Evolutionary conservation across 2,888 invertebrate species (phyloP).

Genomic region (Cylindroiulus punctatus): DNA sequence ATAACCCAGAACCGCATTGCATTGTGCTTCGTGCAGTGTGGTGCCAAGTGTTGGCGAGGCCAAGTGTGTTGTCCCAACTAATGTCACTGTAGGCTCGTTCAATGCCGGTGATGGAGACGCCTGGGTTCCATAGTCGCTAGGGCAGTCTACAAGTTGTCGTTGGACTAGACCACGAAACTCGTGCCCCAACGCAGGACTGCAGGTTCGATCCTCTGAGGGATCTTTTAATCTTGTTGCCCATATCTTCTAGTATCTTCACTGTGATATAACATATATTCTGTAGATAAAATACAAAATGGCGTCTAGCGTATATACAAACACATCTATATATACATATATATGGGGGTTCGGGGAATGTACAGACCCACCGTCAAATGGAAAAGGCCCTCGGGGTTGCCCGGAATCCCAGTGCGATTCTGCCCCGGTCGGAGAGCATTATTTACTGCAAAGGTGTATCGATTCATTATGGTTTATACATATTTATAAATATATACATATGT

Average conservation of each 20-base stretch:
- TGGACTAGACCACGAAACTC: background rate
- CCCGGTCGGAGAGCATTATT: background rate
- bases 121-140: background rate
- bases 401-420: background rate
- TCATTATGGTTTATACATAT: slow-evolving; percentile 23
- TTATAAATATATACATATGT: background rate
- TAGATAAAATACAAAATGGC: slow-evolving; percentile 39
- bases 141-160: background rate
- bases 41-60: too few relatives aligned
- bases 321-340: background rate
- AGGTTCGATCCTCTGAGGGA: background rate
- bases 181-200: background rate
- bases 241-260: slow-evolving; percentile 38
- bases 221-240: slow-evolving; percentile 42
- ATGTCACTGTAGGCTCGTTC: too few relatives aligned
- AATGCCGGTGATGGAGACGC: background rate
- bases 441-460: slow-evolving; percentile 24
- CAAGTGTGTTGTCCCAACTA: too few relatives aligned
- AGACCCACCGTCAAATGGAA: slow-evolving; percentile 9
- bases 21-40: too few relatives aligned
- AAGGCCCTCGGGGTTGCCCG: background rate
- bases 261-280: slow-evolving; percentile 42
- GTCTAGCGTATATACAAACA: slow-evolving; percentile 5
- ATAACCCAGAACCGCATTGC: background rate
- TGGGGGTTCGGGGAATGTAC: background rate